Percentiles rank a stretch among this genome's conserved stretches.
These are phyloP conservation scores for Ferdinandea cuprea DNA, from an alignment of 2,888 invertebrate species.

Conservation along the genomic window DNA sequence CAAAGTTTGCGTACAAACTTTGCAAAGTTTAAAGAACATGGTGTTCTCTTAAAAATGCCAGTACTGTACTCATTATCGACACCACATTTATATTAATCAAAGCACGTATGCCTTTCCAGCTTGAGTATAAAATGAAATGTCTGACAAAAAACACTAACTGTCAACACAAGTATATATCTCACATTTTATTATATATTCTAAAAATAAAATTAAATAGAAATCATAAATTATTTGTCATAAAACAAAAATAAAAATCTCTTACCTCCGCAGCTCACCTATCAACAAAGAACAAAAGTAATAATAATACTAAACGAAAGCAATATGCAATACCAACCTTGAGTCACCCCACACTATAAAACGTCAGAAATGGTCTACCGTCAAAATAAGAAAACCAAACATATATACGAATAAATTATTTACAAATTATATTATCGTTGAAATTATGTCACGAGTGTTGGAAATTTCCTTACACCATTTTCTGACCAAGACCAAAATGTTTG, in stretches of 20 bases:
- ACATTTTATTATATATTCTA: conserved; percentile 1
- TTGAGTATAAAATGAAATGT: background rate
- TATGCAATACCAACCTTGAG: conserved; percentile 38
- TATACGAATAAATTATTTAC: conserved; percentile 6
- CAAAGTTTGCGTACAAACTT: no score
- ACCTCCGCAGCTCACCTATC: background rate
- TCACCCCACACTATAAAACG: conserved; percentile 10
- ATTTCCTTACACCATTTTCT: conserved; percentile 12
- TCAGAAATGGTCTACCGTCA: background rate
- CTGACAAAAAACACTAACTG: background rate
- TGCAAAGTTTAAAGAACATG: no score
- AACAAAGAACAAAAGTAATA: background rate
- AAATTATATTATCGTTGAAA: conserved; percentile 5
- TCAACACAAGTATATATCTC: background rate
- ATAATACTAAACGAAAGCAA: conserved; percentile 8
- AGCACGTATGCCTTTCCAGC: no score
- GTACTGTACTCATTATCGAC: no score
- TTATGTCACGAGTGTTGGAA: conserved; percentile 36
- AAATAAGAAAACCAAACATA: background rate
- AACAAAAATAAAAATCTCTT: conserved; percentile 5
- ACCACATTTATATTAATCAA: no score
- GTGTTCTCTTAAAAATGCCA: no score
- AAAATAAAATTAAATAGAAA: conserved; percentile 1
- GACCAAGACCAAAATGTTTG: background rate
- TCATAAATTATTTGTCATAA: conserved; percentile 9